Percentiles rank a stretch among this genome's conserved stretches.
Conservation (phyloP, 1,140 invertebrate species). For the Lucilia sericata region DNA sequence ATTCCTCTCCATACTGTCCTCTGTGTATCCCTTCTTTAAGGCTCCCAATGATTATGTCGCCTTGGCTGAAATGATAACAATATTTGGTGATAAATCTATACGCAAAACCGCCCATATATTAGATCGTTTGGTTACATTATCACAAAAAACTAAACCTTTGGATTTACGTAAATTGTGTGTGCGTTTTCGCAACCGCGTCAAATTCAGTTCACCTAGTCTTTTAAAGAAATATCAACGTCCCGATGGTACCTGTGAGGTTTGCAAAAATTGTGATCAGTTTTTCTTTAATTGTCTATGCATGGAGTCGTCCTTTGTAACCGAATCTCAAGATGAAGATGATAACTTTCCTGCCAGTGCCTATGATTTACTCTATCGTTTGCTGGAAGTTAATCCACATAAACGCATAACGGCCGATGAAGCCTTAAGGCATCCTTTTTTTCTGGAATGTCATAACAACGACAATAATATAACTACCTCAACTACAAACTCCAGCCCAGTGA, state of each 20-base stretch:
- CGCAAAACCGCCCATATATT: slow-evolving; percentile 77
- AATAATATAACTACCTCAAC: slow-evolving; percentile 32
- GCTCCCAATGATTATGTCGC: slow-evolving; percentile 84
- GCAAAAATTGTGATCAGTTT: slow-evolving; percentile 66
- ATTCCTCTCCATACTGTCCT: slow-evolving; percentile 82
- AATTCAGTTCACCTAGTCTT: slow-evolving; percentile 56
- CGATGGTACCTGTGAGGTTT: slow-evolving; percentile 59
- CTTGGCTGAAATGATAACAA: slow-evolving; percentile 83
- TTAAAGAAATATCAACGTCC: slow-evolving; percentile 53
- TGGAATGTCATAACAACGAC: slow-evolving; percentile 30
- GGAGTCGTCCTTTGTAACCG: slow-evolving; percentile 55
- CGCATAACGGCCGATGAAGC: slow-evolving; percentile 98
- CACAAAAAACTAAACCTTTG: slow-evolving; percentile 69
- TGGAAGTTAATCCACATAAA: slow-evolving; percentile 98
- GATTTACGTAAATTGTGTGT: slow-evolving; percentile 71
- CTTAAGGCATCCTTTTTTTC: slow-evolving; percentile 90
- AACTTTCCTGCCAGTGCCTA: slow-evolving; percentile 77
- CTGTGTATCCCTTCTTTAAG: slow-evolving; percentile 86
- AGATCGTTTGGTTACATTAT: slow-evolving; percentile 72
- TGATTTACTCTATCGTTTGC: slow-evolving; percentile 98
- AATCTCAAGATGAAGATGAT: slow-evolving; percentile 60
- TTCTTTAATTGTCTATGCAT: slow-evolving; percentile 63
- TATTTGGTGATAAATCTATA: slow-evolving; percentile 81
- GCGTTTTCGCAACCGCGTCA: slow-evolving; percentile 64
- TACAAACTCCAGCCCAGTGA: background rate